Conservation (phyloP, 2,888 invertebrate species). For the Melipona bicolor region DNA sequence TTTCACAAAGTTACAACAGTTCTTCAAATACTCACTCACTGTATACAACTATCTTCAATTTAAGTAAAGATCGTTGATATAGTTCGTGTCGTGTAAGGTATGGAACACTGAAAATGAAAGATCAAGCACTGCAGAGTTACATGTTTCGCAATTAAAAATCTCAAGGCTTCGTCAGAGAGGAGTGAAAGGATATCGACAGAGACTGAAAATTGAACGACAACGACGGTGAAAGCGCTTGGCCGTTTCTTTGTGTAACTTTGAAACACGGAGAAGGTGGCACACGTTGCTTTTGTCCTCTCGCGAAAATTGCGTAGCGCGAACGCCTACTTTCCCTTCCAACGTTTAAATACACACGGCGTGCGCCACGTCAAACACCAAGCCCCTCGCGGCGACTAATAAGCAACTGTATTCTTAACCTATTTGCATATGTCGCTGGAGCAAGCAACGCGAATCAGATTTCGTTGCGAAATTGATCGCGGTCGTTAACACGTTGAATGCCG, state of each 20-base stretch:
- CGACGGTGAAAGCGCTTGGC: background rate
- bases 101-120: background rate
- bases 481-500: conserved; percentile 16
- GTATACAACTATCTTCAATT: too few species aligned
- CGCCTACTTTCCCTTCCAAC: conserved; percentile 41
- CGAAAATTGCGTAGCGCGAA: conserved; percentile 22
- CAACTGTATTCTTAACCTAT: conserved; percentile 44
- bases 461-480: conserved; percentile 26
- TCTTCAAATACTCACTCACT: too few species aligned
- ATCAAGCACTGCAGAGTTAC: background rate
- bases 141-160: background rate
- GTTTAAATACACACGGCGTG: conserved; percentile 32
- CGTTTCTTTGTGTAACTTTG: background rate
- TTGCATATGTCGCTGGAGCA: conserved; percentile 28
- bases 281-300: background rate
- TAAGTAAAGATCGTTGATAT: too few species aligned
- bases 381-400: conserved; percentile 37
- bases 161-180: background rate
- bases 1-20: too few species aligned
- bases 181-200: too few species aligned
- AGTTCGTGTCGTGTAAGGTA: too few species aligned
- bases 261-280: conserved; percentile 5
- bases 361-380: conserved; percentile 32
- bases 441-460: conserved; percentile 28
- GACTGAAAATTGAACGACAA: background rate